phyloP scores from a whole-genome alignment of 2,888 invertebrate species.

The Zelleria hepariella region DNA sequence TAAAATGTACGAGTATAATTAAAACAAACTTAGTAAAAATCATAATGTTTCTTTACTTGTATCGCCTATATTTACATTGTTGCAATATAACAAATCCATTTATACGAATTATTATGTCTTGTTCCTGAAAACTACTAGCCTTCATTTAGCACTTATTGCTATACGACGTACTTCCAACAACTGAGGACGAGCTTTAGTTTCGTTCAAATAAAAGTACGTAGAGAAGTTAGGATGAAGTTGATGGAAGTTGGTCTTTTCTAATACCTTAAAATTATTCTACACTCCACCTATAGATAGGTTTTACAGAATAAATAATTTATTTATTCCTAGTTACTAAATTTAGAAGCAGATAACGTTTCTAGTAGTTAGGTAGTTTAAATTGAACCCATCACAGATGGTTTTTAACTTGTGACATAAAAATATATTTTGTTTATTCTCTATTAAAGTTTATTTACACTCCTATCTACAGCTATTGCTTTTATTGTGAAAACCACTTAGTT shows the following conservation, averaged over 20 bases:
- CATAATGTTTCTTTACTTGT: not conserved
- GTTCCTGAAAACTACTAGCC: slow-evolving; percentile 20
- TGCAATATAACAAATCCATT: slow-evolving; percentile 35
- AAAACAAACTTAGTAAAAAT: too few relatives aligned
- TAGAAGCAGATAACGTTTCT: not conserved
- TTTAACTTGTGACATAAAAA: slow-evolving; percentile 29
- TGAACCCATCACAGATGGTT: slow-evolving; percentile 36
- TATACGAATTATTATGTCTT: slow-evolving; percentile 42
- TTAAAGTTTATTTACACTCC: slow-evolving; percentile 10
- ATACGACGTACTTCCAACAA: slow-evolving; percentile 15
- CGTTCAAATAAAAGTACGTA: not conserved
- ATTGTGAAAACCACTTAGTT: slow-evolving; percentile 30
- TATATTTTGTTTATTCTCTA: slow-evolving; percentile 27
- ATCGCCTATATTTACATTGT: slow-evolving; percentile 39
- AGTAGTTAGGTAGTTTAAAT: not conserved
- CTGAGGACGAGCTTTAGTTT: too few relatives aligned
- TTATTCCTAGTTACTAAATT: slow-evolving; percentile 22
- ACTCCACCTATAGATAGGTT: slow-evolving; percentile 21
- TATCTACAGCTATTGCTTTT: slow-evolving; percentile 28
- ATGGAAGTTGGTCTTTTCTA: slow-evolving; percentile 5
- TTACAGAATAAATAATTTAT: slow-evolving; percentile 46
- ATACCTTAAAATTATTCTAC: slow-evolving; percentile 21
- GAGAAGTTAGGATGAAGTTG: not conserved
- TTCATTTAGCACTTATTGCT: slow-evolving; percentile 20
- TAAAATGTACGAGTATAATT: too few relatives aligned